phyloP scores from a whole-genome alignment of 2,113 vertebrate genomes.

The Cyanistes caeruleus region DNA sequence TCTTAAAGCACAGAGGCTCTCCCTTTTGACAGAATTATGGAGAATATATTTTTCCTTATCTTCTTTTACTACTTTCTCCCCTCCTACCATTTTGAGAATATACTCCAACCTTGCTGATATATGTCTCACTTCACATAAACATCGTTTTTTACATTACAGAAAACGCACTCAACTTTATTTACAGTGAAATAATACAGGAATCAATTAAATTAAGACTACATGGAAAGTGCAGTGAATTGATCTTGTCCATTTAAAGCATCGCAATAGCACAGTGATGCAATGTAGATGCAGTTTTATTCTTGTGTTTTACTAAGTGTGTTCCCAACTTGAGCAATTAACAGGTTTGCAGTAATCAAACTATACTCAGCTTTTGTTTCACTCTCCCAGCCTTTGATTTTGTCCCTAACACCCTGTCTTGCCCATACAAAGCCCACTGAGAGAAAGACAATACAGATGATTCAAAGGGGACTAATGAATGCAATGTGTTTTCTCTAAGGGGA shows the following conservation, averaged over 20 bases:
- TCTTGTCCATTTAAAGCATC: neutral
- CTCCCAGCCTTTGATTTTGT: neutral
- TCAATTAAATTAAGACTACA: neutral
- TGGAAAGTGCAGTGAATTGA: neutral
- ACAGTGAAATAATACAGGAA: neutral
- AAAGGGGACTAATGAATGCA: neutral
- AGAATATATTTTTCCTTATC: constrained; percentile 20
- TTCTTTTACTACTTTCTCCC: neutral
- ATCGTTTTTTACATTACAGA: neutral
- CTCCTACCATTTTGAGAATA: neutral
- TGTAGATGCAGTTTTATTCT: neutral
- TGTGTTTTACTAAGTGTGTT: neutral
- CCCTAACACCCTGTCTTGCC: neutral
- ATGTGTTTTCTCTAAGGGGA: neutral
- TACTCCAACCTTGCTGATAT: neutral
- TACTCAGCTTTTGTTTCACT: neutral
- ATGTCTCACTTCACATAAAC: neutral
- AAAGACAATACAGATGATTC: neutral
- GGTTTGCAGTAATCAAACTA: neutral
- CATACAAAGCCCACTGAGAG: neutral
- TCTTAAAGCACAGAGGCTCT: neutral
- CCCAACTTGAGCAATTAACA: neutral
- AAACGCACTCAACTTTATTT: neutral
- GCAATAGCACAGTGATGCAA: neutral
- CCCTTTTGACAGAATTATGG: constrained; percentile 42